Percentiles rank a stretch among this genome's conserved stretches.
Conservation (phyloP, 2,797 vertebrate species). For the Allochrocebus solatus region DNA sequence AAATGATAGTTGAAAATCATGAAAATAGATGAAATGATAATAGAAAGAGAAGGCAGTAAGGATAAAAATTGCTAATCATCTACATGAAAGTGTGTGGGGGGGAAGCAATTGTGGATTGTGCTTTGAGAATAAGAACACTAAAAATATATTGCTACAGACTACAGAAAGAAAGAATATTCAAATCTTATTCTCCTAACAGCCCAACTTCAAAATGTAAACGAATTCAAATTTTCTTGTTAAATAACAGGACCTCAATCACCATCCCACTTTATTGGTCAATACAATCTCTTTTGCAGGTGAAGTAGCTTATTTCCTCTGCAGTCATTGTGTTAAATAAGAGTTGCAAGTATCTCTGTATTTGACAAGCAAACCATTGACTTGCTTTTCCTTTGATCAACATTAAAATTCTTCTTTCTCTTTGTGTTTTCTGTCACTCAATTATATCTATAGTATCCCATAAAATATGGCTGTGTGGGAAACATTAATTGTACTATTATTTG, state of each 20-base stretch:
- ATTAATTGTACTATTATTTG: conserved; percentile 64
- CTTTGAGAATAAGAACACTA: neutral
- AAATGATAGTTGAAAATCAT: neutral
- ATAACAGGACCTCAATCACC: neutral
- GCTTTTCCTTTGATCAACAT: conserved; percentile 38
- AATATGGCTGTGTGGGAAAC: neutral
- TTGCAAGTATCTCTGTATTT: neutral
- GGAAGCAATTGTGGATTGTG: neutral
- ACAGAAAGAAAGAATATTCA: neutral
- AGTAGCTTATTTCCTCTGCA: neutral
- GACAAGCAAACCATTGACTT: neutral
- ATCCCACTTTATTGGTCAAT: neutral
- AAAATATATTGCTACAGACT: neutral
- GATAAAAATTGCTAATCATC: neutral
- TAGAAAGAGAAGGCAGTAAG: neutral
- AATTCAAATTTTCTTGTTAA: neutral
- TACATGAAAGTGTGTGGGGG: neutral
- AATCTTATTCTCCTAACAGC: neutral
- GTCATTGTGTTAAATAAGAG: neutral
- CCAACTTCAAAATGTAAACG: neutral
- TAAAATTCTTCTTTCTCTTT: conserved; percentile 40
- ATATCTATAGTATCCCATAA: conserved; percentile 3
- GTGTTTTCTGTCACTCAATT: conserved; percentile 54
- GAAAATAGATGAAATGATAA: neutral
- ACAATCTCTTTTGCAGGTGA: neutral